phyloP scores from a whole-genome alignment of 2,113 vertebrate species.

The Nesogale talazaci region DNA sequence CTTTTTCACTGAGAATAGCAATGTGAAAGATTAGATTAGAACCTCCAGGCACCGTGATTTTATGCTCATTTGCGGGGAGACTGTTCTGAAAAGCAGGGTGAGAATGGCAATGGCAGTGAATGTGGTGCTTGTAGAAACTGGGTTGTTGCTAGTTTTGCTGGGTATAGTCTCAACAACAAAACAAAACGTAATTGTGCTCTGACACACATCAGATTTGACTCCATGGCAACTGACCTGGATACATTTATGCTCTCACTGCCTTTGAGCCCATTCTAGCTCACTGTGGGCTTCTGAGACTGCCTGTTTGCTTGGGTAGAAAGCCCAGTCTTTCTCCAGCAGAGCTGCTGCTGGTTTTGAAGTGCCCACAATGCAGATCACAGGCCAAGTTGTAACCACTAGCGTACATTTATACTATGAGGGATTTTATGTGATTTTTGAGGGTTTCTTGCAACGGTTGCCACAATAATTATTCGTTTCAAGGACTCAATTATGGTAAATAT shows the following conservation, averaged over 20 bases:
- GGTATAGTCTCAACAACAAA: neutral
- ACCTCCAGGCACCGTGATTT: neutral
- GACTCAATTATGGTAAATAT: conserved; percentile 5
- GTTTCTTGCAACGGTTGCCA: neutral
- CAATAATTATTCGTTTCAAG: neutral
- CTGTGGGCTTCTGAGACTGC: too few species aligned
- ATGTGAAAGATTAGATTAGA: neutral
- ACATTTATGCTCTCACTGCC: neutral
- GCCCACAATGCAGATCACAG: too few species aligned
- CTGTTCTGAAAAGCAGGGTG: neutral
- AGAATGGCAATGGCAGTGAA: neutral
- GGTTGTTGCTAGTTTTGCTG: neutral
- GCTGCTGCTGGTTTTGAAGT: too few species aligned
- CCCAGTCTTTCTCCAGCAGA: too few species aligned
- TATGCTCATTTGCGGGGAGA: neutral
- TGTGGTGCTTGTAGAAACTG: neutral
- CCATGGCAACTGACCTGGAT: neutral
- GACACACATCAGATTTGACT: neutral
- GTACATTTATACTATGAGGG: neutral
- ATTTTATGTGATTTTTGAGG: conserved; percentile 19
- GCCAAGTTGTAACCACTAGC: too few species aligned
- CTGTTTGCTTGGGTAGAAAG: too few species aligned
- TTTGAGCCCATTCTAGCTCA: too few species aligned
- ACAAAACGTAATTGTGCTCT: neutral
- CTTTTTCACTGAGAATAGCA: neutral